Evolutionary conservation across 2,888 invertebrate species (phyloP), one percentile per base, ranked within the genome.

Genomic region (Acleris literana): DNA sequence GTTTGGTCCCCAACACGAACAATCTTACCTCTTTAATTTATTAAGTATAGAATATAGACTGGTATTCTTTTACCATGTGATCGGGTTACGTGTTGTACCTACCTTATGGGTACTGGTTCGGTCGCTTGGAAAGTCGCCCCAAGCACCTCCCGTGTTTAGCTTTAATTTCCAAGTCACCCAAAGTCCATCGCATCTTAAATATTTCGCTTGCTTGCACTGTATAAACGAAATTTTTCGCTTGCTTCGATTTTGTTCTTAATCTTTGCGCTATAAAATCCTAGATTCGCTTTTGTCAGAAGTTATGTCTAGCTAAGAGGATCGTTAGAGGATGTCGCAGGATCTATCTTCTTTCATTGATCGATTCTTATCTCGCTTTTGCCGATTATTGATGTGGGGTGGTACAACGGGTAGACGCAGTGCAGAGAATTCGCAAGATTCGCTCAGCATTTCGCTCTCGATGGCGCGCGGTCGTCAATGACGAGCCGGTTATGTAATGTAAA

Each of bases 401-500:
- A 64, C 63, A 66, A 68, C 54, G 67, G 55, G 33, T n/a, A 55
- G 64, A 68, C 69, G 65, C 75, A 75, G 71, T 78, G 78, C 78
- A 79, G 76, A 74, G 75, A 74, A 83, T 81, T 82, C 76, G 80
- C 79, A 82, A 84, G 81, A 84, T 76, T 81, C 79, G 80, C 74
- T 76, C 78, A 76, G 78, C 84, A 85, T 83, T 89, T 87, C 84
- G 86, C 86, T 87, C 86, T 88, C 86, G 83, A 86, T 86, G 84
- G 83, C 81, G 81, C 84, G 83, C 84, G 80, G 83, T 85, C 81
- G 85, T 76, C 86, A 87, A 87, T 90, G 92, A 91, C 91, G 92
- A 88, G 90, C 86, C 86, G 88, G 88, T 92, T 91, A 87, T 90
- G 89, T 90, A 91, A 92, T 90, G 90, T 89, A 87, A 92, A 91